These are phyloP conservation scores for Baronia brevicornis DNA, from an alignment of 2,888 invertebrate species.

Conservation along the genomic window DNA sequence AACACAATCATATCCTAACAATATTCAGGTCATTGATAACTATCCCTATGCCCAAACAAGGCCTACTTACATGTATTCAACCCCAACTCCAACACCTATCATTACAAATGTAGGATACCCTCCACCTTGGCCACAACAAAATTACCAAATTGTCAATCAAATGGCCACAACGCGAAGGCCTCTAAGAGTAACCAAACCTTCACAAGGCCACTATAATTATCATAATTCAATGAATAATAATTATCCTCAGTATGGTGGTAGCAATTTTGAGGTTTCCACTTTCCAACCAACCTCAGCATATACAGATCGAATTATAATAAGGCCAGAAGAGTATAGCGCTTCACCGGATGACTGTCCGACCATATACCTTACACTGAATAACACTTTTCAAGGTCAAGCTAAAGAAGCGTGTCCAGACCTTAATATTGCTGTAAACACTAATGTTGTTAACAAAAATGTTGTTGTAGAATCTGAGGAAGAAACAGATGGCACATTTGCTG, in stretches of 20 bases:
- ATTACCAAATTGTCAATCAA: constrained; percentile 21
- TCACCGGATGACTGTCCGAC: constrained; percentile 71
- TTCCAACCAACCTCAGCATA: constrained; percentile 54
- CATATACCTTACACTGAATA: constrained; percentile 73
- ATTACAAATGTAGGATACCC: constrained; percentile 66
- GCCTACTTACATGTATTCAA: constrained; percentile 47
- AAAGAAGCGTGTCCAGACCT: constrained; percentile 82
- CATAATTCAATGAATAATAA: constrained; percentile 42
- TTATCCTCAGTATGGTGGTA: constrained; percentile 35
- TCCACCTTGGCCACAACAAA: constrained; percentile 24
- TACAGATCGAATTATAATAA: constrained; percentile 63
- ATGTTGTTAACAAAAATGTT: constrained; percentile 77
- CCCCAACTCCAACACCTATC: constrained; percentile 51
- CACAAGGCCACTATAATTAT: constrained; percentile 41
- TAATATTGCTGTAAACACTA: constrained; percentile 82
- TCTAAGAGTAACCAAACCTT: constrained; percentile 38
- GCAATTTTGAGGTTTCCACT: constrained; percentile 56
- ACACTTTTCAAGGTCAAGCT: constrained; percentile 69
- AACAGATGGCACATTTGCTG: constrained; percentile 44
- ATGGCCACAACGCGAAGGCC: constrained; percentile 49
- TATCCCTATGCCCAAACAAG: constrained; percentile 32
- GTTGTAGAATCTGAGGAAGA: constrained; percentile 64
- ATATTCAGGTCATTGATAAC: constrained; percentile 43
- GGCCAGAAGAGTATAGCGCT: constrained; percentile 64
- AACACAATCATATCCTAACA: constrained; percentile 42